Conservation (phyloP, 1,140 invertebrate genomes). For the Formica exsecta region DNA sequence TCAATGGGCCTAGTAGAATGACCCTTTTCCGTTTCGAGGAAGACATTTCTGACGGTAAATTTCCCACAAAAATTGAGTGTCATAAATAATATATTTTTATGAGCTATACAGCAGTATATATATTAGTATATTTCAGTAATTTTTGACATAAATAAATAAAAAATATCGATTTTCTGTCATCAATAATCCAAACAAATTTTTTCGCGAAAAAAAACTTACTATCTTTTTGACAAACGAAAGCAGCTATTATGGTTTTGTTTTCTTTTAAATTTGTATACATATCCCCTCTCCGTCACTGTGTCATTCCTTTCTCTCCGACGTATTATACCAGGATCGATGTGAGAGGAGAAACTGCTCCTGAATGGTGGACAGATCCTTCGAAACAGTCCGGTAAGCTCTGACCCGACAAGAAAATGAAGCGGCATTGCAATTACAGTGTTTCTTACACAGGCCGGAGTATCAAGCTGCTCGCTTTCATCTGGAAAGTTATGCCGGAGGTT, state of each 20-base stretch:
- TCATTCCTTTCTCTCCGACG: slow-evolving; percentile 9
- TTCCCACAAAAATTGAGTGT: background rate
- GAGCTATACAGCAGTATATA: background rate
- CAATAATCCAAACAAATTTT: background rate
- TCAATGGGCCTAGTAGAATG: slow-evolving; percentile 20
- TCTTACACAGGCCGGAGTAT: slow-evolving; percentile 20
- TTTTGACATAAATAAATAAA: background rate
- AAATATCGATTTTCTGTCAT: background rate
- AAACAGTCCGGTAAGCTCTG: slow-evolving; percentile 47
- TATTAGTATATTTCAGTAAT: background rate
- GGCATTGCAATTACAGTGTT: background rate
- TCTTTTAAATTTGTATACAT: slow-evolving; percentile 24
- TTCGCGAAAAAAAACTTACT: background rate
- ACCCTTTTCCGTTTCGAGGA: slow-evolving; percentile 42
- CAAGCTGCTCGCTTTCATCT: slow-evolving; percentile 11
- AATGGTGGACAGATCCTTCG: slow-evolving; percentile 28
- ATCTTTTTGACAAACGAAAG: slow-evolving; percentile 1
- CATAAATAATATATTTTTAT: slow-evolving; percentile 30
- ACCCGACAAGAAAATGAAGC: slow-evolving; percentile 37
- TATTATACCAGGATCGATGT: slow-evolving; percentile 15
- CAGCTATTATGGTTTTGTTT: slow-evolving; percentile 31
- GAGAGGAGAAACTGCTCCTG: slow-evolving; percentile 43
- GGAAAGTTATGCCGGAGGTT: slow-evolving; percentile 3
- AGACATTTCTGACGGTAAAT: slow-evolving; percentile 24
- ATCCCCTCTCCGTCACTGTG: background rate